Base-by-base conservation (phyloP, 2,888 invertebrate genomes). In the Euplagia quadripunctaria region DNA sequence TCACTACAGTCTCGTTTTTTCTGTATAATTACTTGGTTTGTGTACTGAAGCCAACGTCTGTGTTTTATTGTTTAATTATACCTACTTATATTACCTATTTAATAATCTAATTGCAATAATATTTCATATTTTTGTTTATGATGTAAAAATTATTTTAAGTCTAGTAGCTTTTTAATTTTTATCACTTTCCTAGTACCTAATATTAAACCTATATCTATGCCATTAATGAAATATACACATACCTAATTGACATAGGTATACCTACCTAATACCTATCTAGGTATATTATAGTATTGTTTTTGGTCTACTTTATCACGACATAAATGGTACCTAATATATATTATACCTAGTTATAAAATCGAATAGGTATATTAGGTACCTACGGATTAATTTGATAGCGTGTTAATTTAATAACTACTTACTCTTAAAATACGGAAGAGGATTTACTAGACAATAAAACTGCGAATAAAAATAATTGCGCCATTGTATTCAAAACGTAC, bases 401-500 rank as follows among this genome's bases (percentile, higher is more conserved):
- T 70, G 58, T 65, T 65, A 65, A 68, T 74, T 68, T 70, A 31
- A 78, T 71, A 79, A 69, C 49, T 67, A 74, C 66, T 70, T 63
- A 72, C 68, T 75, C 73, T 74, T 74, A 52, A 85, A 78, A 84
- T 78, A 80, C 81, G 81, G 81, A 85, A 86, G 86, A 83, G 75
- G 85, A 75, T 86, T 87, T 83, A 85, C 71, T 81, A 82, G 81
- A 75, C 78, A 88, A 87, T 91, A 91, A 90, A 91, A 88, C 46
- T 76, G 80, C 84, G 78, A 84, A 90, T 91, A 91, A 90, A 91
- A 91, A 88, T 90, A 87, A 92, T 91, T 82, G 87, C 76, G 80
- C 89, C 83, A 95, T 95, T 94, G 94, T 95, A 95, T 95, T 94
- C 94, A 89, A 94, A 94, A 84, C 89, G 77, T 89, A 94, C 91